Percentiles rank a stretch among this genome's conserved stretches.
Conservation (phyloP, 2,888 invertebrate species). For the Cephus runcator region DNA sequence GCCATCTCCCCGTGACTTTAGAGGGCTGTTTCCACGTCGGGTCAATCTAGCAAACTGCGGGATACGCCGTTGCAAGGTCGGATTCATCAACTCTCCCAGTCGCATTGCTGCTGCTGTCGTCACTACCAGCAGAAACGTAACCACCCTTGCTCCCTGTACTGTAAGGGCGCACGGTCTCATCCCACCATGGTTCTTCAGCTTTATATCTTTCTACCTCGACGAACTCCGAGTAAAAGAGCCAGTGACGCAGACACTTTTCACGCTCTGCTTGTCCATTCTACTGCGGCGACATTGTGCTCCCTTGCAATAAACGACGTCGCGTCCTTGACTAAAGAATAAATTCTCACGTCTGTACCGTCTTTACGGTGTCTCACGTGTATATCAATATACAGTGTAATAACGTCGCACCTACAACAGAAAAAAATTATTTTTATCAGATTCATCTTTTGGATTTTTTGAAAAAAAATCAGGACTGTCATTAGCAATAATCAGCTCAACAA, state of each 20-base stretch:
- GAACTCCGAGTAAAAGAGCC: slow-evolving; percentile 18
- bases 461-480: neutral
- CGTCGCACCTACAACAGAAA: neutral
- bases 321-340: slow-evolving; percentile 5
- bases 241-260: slow-evolving; percentile 18
- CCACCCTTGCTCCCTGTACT: slow-evolving; percentile 1
- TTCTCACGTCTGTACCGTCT: neutral
- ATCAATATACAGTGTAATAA: neutral
- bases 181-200: slow-evolving; percentile 8
- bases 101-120: neutral
- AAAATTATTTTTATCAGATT: neutral
- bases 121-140: neutral
- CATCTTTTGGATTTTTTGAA: neutral
- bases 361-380: neutral
- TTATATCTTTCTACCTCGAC: slow-evolving; percentile 24
- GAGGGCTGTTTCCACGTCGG: slow-evolving; percentile 15
- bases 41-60: slow-evolving; percentile 8
- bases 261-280: slow-evolving; percentile 1
- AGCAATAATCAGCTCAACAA: neutral
- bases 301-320: neutral
- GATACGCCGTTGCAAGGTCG: slow-evolving; percentile 6
- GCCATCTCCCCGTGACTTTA: slow-evolving; percentile 25
- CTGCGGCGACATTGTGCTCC: neutral
- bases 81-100: slow-evolving; percentile 13
- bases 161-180: neutral